These are phyloP conservation scores for Endotricha flammealis DNA, from an alignment of 2,888 invertebrate genomes.

Conservation along the genomic window DNA sequence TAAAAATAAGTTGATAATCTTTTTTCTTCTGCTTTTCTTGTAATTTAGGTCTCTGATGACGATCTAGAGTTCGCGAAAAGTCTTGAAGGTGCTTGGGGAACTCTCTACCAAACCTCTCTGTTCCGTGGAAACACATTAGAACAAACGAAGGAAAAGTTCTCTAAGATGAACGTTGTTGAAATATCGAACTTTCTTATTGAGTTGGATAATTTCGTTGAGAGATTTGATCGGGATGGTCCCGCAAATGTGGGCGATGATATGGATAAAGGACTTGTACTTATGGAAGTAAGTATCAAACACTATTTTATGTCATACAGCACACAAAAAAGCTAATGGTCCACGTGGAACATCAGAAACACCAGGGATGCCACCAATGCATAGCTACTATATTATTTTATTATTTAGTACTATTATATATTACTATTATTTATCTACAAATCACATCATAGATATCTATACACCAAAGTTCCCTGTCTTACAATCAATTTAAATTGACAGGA, in stretches of 20 bases:
- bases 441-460: no score
- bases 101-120: conserved; percentile 82
- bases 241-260: conserved; percentile 87
- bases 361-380: no score
- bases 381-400: no score
- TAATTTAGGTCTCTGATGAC: conserved; percentile 73
- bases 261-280: conserved; percentile 83
- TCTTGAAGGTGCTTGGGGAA: conserved; percentile 83
- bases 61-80: conserved; percentile 78
- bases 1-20: no score
- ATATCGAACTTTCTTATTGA: conserved; percentile 83
- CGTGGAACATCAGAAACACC: no score
- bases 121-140: conserved; percentile 84
- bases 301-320: no score
- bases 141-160: conserved; percentile 91
- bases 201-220: conserved; percentile 82
- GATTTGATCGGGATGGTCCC: conserved; percentile 88
- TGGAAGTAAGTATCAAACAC: conserved; percentile 83
- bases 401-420: no score
- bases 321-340: no score
- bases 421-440: no score
- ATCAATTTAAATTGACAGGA: no score
- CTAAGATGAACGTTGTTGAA: conserved; percentile 86
- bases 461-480: no score
- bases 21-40: no score